Base-by-base conservation (phyloP, 1,140 invertebrate species). In the Aphidius gifuensis region DNA sequence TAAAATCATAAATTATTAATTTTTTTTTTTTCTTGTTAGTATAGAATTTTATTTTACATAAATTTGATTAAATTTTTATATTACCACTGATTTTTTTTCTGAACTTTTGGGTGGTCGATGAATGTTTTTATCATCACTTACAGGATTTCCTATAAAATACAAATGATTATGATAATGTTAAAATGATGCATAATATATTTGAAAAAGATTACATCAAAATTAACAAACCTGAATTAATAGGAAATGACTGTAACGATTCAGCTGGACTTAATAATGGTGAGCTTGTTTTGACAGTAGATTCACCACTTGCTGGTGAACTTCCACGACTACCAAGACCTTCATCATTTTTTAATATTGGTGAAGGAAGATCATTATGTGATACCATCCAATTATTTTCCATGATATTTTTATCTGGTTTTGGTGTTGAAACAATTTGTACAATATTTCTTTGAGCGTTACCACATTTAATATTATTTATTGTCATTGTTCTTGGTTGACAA, bases 261-360 rank as follows among this genome's bases (percentile, higher is more conserved):
- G 64, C 60, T 0, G 73, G 69, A 60, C 69, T 75, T 1, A 68
- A 56, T 53, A 79, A 47, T 0, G 76, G 77, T n/a, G 77, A 77
- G 23, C 75, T 78, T 23, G 75, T 74, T 60, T 75, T 74, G 42
- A 74, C 61, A 40, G 38, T 66, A 7, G 58, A 64, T 38, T 73
- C 66, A 5, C 16, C 57, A 70, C 60, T 67, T 32, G 57, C 40
- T 9, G 66, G 65, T 3, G 65, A 71, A 61, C 56, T 62, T 8
- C 32, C 57, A n/a, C 53, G 61, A 38, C 56, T 70, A 66, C 67
- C 0, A 9, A 54, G 40, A 23, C 45, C 42, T 48, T 68, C 70
- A 6, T 55, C 64, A 39, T 73, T 69, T 60, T 78, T 80, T 8
- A 68, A 40, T 62, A 80, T 80, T 9, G 79, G 78, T 5, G 77